phyloP scores from a whole-genome alignment of 2,113 vertebrate species.

The Calonectris borealis region DNA sequence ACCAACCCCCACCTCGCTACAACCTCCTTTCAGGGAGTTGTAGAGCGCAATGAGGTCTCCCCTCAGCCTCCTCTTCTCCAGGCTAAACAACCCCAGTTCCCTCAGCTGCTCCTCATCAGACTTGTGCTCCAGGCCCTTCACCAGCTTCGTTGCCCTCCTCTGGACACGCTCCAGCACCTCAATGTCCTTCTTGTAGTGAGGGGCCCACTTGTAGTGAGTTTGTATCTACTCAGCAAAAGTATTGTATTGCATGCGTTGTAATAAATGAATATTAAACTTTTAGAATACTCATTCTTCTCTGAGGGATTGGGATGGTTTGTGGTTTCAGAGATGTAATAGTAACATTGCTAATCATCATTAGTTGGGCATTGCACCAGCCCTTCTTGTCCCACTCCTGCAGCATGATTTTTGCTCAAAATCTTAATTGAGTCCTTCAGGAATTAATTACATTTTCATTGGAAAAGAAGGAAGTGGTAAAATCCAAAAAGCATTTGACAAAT shows the following conservation, averaged over 20 bases:
- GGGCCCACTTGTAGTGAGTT: no score
- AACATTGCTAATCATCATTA: background rate
- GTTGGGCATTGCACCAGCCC: background rate
- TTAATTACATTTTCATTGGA: background rate
- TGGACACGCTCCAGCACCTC: no score
- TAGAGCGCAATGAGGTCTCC: no score
- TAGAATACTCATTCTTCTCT: background rate
- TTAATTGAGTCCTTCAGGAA: conserved; percentile 8
- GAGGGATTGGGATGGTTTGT: background rate
- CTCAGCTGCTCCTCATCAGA: no score
- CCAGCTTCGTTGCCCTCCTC: no score
- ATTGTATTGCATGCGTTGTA: accelerated
- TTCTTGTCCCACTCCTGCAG: background rate
- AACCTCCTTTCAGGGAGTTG: no score
- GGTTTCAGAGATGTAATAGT: background rate
- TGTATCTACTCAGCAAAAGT: no score
- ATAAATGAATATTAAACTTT: background rate
- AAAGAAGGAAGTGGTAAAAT: background rate
- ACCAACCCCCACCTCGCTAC: no score
- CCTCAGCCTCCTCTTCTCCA: no score
- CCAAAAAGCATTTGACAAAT: background rate
- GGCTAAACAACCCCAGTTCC: no score
- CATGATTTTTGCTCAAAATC: background rate
- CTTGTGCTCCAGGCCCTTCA: no score
- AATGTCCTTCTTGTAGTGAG: no score